Evolutionary conservation across 2,888 invertebrate species (phyloP), one percentile per base, ranked within the genome.

Genomic region (Apoda limacodes): DNA sequence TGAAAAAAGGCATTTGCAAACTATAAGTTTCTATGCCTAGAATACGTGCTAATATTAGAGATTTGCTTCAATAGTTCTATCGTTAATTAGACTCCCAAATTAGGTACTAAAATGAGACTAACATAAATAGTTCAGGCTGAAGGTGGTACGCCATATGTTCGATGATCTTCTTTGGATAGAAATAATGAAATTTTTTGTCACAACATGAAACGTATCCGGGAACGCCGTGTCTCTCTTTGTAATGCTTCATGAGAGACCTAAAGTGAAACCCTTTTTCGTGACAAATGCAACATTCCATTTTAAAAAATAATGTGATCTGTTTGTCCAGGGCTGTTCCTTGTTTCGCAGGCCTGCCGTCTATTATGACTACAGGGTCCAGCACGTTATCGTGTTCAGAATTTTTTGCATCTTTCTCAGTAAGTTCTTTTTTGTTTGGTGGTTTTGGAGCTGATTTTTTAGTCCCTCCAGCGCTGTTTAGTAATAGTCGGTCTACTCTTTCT

Each of bases 241-340:
- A 80, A 47, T 80, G 80, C 45, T 63, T 68, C 76, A 80, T 76
- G 10, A 80, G 53, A 4, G 76, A 70, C 34, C 71, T 65, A 39
- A 72, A 80, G 45, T 78, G 57, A 41, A 80, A 78, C 9, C 67
- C 74, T 25, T 54, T 59, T 35, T 69, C 68, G 48, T 76, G 78
- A 39, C 80, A 80, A 42, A 80, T 78, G 35, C 71, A 70, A 40
- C 80, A 80, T 52, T 80, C 78, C 80, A 80, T 80, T 51, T 74
- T 72, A 44, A 80, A 80, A 43, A 80, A 80, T 3, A 78, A 46
- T 2, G 72, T 71, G 45, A 80, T 76, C 45, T 80, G 80, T 45
- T 57, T 67, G 40, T 80, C 80, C 26, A 80, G 46, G 5, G 65
- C 76, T 1, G 61, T 45, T 2, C 80, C 80, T 39, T 71, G 68